Base-by-base conservation (phyloP, 2,888 invertebrate genomes). In the Odiellus spinosus region DNA sequence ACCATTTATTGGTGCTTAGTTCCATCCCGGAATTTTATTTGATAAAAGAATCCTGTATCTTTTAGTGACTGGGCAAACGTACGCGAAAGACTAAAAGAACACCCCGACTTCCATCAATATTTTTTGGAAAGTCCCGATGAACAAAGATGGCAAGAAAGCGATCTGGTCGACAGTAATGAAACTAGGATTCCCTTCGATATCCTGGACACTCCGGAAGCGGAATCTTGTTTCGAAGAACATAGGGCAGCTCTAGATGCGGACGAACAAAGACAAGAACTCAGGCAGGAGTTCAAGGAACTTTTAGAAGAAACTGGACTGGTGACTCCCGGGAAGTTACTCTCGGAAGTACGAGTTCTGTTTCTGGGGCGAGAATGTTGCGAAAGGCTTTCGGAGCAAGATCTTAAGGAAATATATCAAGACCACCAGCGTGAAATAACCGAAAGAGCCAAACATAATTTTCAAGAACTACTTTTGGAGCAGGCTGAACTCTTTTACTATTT, bases 361-460 rank as follows among this genome's bases (percentile, higher is more conserved):
- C 83, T 90, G 81, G 93, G 91, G 0, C 75, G 90, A 36, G 90
- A 91, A 65, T 90, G 90, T 63, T 93, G 86, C 65, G 90, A 90
- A 67, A 83, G 85, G 11, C 71, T 95, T 44, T 78, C 84, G 0
- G 88, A 88, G 59, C 78, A 80, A 47, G 91, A 93, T 63, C 83
- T 86, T 60, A 82, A 85, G 62, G 76, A 83, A 59, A 90, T 95
- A 57, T 95, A 93, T 65, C 90, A 91, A 59, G 78, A 82, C 57
- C 90, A 93, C 68, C 93, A 95, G 70, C 73, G 82, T 59, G 84
- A 85, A 63, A 78, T 90, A 55, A 83, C 85, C 61, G 80, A 85
- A 59, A 77, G 82, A 59, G 88, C 90, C 42, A 86, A 86, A 65
- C 81, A 82, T 56, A 87, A 88, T 67, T 82, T 91, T 63, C 84